phyloP scores from a whole-genome alignment of 2,797 vertebrate species.

The Xiphophorus birchmanni region DNA sequence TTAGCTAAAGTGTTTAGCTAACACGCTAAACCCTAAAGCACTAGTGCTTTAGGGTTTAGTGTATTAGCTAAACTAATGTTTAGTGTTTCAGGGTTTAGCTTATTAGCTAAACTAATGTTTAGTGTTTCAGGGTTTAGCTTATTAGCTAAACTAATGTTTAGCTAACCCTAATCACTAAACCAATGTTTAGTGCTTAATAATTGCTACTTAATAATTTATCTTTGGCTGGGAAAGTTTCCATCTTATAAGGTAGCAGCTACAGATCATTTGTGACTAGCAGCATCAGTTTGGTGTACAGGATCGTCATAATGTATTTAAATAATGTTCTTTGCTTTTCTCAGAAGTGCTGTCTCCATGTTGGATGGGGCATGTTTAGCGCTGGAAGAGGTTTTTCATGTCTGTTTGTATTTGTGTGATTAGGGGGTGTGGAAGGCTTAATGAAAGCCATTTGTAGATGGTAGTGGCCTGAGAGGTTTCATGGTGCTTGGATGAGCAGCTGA shows the following conservation, averaged over 20 bases:
- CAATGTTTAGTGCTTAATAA: neutral
- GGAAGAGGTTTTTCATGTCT: conserved; percentile 5
- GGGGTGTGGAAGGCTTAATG: conserved; percentile 75
- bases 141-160: too few species aligned
- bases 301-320: neutral
- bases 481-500: conserved; percentile 61
- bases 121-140: too few species aligned
- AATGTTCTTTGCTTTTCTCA: neutral
- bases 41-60: too few species aligned
- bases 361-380: neutral
- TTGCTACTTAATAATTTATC: neutral
- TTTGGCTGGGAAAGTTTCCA: neutral
- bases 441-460: conserved; percentile 76
- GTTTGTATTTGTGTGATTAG: conserved; percentile 61
- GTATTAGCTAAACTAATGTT: too few species aligned
- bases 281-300: neutral
- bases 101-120: too few species aligned
- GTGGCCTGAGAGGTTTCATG: conserved; percentile 75
- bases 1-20: too few species aligned
- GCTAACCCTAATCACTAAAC: too few species aligned
- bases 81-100: too few species aligned
- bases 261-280: neutral
- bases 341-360: neutral
- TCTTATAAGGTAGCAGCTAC: neutral
- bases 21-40: too few species aligned